A percentile compares a stretch with the other conserved stretches of the same genome.
phyloP scores from a whole-genome alignment of 2,888 invertebrate genomes.

The Ferrisia virgata region DNA sequence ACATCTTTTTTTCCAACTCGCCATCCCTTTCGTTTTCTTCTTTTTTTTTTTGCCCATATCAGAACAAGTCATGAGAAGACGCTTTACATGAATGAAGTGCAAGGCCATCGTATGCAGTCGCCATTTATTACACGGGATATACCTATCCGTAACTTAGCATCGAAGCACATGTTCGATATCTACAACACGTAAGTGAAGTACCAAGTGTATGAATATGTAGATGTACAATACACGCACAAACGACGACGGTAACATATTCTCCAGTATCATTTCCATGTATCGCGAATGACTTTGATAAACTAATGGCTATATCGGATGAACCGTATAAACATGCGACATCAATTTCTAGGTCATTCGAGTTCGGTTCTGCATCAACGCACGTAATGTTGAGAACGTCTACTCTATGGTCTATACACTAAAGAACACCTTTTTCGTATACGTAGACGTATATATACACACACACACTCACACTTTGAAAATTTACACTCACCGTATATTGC shows the following conservation, averaged over 20 bases:
- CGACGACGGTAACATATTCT: neutral
- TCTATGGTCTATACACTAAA: neutral
- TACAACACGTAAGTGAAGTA: too few relatives aligned
- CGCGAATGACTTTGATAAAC: conserved; percentile 26
- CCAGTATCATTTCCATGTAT: conserved; percentile 11
- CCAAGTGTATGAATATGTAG: neutral
- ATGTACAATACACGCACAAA: neutral
- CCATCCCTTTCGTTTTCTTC: neutral
- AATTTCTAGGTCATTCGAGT: neutral
- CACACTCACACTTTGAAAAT: conserved; percentile 4
- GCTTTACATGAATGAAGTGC: conserved; percentile 25
- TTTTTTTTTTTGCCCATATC: neutral
- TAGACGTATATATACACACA: too few relatives aligned
- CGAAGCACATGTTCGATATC: neutral
- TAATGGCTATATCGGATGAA: conserved; percentile 26
- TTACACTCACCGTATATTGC: neutral
- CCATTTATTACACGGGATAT: neutral
- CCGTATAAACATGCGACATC: conserved; percentile 17
- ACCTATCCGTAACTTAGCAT: neutral
- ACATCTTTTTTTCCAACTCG: neutral
- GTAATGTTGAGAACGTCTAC: neutral
- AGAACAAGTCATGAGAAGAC: conserved; percentile 15
- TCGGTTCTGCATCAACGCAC: neutral
- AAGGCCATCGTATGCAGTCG: neutral
- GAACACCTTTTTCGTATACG: neutral